Conservation (phyloP, 1,140 invertebrate genomes). For the Caenorhabditis elegans region DNA sequence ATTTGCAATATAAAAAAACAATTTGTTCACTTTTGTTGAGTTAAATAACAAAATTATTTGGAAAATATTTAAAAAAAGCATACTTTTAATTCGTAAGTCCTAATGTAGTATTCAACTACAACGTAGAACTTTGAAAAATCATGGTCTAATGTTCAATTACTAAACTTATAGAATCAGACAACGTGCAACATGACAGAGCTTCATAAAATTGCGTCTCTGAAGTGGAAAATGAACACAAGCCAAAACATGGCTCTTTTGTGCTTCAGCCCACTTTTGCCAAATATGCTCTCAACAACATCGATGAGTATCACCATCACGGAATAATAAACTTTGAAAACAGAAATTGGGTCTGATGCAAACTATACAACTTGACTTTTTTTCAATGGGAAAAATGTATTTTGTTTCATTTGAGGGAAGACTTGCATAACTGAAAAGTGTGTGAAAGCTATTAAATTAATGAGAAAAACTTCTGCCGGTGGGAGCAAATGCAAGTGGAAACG, state of each 20-base stretch:
- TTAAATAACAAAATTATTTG: too few species aligned
- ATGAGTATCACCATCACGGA: not conserved
- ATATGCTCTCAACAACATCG: not conserved
- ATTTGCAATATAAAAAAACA: too few species aligned
- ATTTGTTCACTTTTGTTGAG: too few species aligned
- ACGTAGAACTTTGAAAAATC: too few species aligned
- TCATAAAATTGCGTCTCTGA: too few species aligned
- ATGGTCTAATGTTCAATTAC: too few species aligned
- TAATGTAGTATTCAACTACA: too few species aligned
- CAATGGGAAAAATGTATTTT: not conserved
- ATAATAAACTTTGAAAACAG: not conserved
- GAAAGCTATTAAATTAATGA: conserved; percentile 32
- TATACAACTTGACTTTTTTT: not conserved
- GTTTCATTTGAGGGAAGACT: not conserved
- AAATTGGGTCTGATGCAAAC: not conserved
- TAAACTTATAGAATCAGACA: too few species aligned
- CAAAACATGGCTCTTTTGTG: not conserved
- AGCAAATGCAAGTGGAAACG: not conserved
- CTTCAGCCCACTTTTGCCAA: not conserved
- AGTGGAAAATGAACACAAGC: not conserved
- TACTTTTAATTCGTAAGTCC: too few species aligned
- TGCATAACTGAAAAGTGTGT: not conserved
- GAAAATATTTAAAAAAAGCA: too few species aligned
- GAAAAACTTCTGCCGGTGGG: not conserved
- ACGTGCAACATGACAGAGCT: too few species aligned